Evolutionary conservation across 2,113 vertebrate species (phyloP).

Genomic region (Aix galericulata): DNA sequence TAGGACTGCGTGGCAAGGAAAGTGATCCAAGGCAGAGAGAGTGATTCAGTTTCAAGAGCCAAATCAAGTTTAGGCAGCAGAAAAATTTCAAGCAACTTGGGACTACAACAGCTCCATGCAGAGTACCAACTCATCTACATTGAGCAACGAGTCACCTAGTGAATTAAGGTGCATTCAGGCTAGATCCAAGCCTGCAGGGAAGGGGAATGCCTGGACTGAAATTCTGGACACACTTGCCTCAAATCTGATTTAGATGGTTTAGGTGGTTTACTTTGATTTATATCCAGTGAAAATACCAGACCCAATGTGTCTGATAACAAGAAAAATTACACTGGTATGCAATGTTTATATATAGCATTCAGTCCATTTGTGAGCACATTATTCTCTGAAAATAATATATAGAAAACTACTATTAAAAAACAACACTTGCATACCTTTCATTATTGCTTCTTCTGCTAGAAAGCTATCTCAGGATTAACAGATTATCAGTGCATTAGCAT

Average conservation of each 20-base stretch:
- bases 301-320: neutral
- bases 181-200: neutral
- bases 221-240: neutral
- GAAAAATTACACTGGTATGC: neutral
- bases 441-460: neutral
- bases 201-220: neutral
- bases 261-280: neutral
- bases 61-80: neutral
- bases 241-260: neutral
- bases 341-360: neutral
- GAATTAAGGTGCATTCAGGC: neutral
- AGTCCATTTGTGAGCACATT: neutral
- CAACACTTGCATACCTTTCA: neutral
- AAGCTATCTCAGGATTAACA: neutral
- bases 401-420: neutral
- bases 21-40: rapidly evolving
- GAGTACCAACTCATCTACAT: neutral
- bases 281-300: neutral
- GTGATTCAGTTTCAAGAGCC: too few species aligned
- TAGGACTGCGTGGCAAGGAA: rapidly evolving
- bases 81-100: neutral
- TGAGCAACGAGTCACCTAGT: rapidly evolving
- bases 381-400: neutral
- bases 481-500: neutral
- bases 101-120: neutral